Evolutionary conservation across 2,797 vertebrate species (phyloP).

Genomic region (Myioborus miniatus): DNA sequence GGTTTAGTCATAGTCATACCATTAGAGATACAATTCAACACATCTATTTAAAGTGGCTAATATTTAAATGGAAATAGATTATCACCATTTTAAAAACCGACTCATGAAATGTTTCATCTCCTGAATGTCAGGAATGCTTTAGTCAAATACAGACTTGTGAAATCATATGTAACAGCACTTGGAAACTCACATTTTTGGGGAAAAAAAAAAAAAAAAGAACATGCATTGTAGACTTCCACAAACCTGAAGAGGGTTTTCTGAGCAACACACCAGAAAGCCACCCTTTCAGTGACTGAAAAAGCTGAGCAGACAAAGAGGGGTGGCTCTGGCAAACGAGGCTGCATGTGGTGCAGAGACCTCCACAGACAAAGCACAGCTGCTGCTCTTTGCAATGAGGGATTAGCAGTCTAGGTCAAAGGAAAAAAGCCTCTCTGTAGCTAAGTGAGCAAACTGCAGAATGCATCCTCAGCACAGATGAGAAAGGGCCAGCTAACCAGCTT

Average conservation of each 20-base stretch:
- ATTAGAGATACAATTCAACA: neutral
- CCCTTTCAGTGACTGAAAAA: neutral
- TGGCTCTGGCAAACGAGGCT: neutral
- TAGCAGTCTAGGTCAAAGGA: constrained; percentile 63
- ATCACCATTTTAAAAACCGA: neutral
- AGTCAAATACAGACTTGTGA: neutral
- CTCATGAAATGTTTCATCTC: neutral
- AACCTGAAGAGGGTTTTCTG: neutral
- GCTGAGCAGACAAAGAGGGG: neutral
- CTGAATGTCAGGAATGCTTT: neutral
- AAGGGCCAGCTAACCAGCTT: constrained; percentile 35
- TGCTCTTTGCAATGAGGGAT: constrained; percentile 46
- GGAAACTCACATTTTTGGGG: neutral
- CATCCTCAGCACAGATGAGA: constrained; percentile 55
- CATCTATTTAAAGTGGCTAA: neutral
- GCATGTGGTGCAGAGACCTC: neutral
- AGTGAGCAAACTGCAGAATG: constrained; percentile 63
- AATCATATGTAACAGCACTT: neutral
- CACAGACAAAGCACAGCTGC: constrained; percentile 64
- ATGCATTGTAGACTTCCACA: neutral
- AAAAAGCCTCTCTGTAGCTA: constrained; percentile 51
- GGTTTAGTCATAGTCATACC: neutral
- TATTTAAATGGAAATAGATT: neutral
- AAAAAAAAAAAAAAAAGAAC: accelerated
- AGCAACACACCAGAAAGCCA: constrained; percentile 32